Evolutionary conservation across 2,113 vertebrate genomes (phyloP), one percentile per base, ranked within the genome.

Genomic region (Odontophorus gujanensis): DNA sequence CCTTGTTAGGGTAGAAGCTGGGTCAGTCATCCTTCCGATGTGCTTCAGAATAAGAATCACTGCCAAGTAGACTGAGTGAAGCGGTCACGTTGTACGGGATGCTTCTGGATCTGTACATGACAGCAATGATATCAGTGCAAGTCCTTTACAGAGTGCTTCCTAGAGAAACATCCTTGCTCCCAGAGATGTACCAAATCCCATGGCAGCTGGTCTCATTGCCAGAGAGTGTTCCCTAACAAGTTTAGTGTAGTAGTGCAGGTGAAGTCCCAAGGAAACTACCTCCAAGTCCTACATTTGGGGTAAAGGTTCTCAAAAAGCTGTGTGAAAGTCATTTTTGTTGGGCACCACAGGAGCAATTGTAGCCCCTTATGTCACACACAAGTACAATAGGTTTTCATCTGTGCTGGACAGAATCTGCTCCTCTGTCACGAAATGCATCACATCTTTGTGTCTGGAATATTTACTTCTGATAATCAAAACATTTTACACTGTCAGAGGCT

Each of bases 41-140:
- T 48, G 43, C 8, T 74, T 50, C 5, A 47, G 38, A n/a, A 38
- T 50, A 36, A 53, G 77, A 38, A 22, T 30, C 47, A 32, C 47
- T 43, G 9, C 59, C n/a, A 20, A 26, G 43, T 58, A 61, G 74
- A 11, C 3, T 2, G 32, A 36, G 28, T 15, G n/a, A 68, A 24
- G 24, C 21, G 82, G 26, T 43, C 42, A 13, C 3, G 5, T 7
- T 30, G 30, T 13, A 11, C 17, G 38, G 47, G 40, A 18, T 14
- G 2, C 17, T 71, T 67, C 63, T 9, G 17, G 40, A 61, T 50
- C 61, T 69, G 3, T 16, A 4, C 30, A 8, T 15, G 3, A 0
- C n/a, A 34, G 65, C 19, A 34, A 51, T 53, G 40, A 14, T 12
- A 4, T 22, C 25, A 47, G 36, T 43, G 19, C 42, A 61, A 26